Evolutionary conservation across 2,113 vertebrate species (phyloP).

Genomic region (Salminus brasiliensis): DNA sequence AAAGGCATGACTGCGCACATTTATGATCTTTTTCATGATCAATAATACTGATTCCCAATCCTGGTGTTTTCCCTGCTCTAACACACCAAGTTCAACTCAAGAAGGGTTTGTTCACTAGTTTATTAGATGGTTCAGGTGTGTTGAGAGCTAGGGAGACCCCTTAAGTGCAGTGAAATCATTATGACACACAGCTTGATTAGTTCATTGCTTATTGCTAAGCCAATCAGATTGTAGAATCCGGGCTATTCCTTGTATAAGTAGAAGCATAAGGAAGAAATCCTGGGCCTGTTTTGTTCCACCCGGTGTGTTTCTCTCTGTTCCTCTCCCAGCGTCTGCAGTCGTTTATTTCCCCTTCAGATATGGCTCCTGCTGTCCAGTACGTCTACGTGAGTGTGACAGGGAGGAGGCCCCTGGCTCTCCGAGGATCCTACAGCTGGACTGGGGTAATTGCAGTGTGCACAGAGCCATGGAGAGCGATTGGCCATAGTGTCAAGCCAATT

Average conservation of each 20-base stretch:
- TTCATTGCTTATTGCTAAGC: neutral
- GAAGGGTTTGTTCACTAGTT: no score
- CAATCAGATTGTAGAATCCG: neutral
- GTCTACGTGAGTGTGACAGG: constrained; percentile 46
- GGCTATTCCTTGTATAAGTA: neutral
- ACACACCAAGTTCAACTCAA: no score
- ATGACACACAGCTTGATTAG: no score
- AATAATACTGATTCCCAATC: no score
- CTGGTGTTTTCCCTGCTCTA: no score
- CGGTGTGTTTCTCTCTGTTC: constrained; percentile 6
- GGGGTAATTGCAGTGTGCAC: constrained; percentile 66
- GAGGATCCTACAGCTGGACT: constrained; percentile 72
- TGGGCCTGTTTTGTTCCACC: neutral
- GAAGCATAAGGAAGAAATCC: constrained; percentile 13
- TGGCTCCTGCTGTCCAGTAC: constrained; percentile 39
- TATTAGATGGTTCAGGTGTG: no score
- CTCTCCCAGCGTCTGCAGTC: constrained; percentile 13
- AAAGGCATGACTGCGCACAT: no score
- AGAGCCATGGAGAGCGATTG: constrained; percentile 49
- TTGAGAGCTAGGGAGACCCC: neutral
- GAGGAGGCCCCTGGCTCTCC: constrained; percentile 62
- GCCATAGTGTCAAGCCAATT: constrained; percentile 37
- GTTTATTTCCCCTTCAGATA: constrained; percentile 35
- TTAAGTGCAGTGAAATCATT: neutral
- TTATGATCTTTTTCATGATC: no score